These are phyloP conservation scores for Pristis pectinata DNA, from an alignment of 2,797 vertebrate species.

Conservation along the genomic window DNA sequence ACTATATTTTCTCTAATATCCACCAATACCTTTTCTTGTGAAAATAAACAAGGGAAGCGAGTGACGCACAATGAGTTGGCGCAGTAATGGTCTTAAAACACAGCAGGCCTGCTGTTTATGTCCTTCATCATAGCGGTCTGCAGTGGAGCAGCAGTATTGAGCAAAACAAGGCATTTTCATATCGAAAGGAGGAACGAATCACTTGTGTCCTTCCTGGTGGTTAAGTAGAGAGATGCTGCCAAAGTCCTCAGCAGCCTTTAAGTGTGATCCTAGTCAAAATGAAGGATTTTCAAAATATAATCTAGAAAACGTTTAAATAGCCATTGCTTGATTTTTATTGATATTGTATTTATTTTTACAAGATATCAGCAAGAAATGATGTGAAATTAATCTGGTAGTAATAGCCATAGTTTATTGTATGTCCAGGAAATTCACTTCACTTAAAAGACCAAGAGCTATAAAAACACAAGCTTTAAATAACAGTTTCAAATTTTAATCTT, in stretches of 20 bases:
- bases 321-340: neutral
- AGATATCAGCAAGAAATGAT: no score
- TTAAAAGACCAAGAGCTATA: no score
- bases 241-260: neutral
- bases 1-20: neutral
- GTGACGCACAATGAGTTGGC: neutral
- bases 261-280: neutral
- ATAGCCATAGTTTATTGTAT: no score
- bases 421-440: no score
- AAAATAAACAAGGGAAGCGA: neutral
- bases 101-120: conserved; percentile 16
- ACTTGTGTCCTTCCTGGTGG: neutral
- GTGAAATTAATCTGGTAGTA: no score
- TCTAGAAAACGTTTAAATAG: neutral
- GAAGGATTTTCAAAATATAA: conserved; percentile 3
- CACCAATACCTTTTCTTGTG: neutral
- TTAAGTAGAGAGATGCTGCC: neutral
- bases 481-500: neutral
- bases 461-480: no score
- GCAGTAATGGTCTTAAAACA: conserved; percentile 14
- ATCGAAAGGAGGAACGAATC: neutral
- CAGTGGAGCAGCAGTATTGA: neutral
- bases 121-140: neutral
- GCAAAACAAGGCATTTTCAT: neutral
- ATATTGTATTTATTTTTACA: neutral